Base-by-base conservation (phyloP, 53 echinoderm and acorn worm species). In the Arbacia lixula region DNA sequence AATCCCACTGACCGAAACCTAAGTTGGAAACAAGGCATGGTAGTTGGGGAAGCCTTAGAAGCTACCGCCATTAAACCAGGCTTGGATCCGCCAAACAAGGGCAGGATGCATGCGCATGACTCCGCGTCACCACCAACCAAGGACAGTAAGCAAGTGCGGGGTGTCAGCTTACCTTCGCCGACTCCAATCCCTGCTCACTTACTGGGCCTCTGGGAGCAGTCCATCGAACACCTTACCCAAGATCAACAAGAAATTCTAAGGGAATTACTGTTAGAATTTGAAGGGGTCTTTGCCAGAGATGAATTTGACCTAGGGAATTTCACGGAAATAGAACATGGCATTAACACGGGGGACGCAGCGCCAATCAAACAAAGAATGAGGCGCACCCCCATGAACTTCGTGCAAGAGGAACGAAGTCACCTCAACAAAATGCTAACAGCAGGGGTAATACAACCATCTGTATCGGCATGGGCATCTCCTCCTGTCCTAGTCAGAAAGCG, bases 341-440 rank as follows among this genome's bases (percentile, higher is more conserved):
- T 64, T 32, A 32, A 64, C 33, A 64, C 64, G 0, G 36, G 64
- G 1, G 33, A 64, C 31, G 71, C 82, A 6, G 11, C 11, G 30
- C 86, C 90, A 0, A 57, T 90, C 3, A 87, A 91, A 28, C 88
- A 88, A 16, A 73, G 42, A 52, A 42, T 91, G 69, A 53, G 85
- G 22, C 66, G 79, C 1, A 91, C 88, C 19, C 85, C 88, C 1
- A 14, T 85, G 52, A 61, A 42, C 36, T 91, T 91, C 58, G 88
- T 61, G 2, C 6, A 36, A 0, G 84, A 91, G 68, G 85, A 67
- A 53, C 16, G 53, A 30, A 8, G 57, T 32, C 17, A 11, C 28
- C 9, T 32, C 64, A 25, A 64, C 31, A 6, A 64, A 32, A 2
- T 0, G 9, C 6, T n/a, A 64, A 64, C 0, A 64, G 20, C 22